Evolutionary conservation across 1,140 invertebrate species (phyloP), one percentile per base, ranked within the genome.

Genomic region (Akabosia matsudoensis): DNA sequence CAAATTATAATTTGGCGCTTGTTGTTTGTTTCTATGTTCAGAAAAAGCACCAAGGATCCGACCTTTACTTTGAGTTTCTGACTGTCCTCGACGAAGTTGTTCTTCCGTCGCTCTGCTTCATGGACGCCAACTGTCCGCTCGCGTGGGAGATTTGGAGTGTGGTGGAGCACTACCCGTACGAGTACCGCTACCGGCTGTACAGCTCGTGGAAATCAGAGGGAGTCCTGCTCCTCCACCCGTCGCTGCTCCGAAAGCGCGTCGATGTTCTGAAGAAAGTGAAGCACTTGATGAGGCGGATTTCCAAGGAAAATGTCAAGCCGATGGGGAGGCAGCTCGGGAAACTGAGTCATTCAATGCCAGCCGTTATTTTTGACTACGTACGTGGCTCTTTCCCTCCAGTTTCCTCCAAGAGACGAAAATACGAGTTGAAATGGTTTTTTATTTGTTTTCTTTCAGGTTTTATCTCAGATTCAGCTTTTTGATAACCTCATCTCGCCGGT

Each of bases 221-320:
- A 64, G 92, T 92, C 1, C 93, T 93, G 75, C 86, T 89, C 34
- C 85, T 91, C 45, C 93, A 97, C 85, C 92, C 96, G 0, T 88
- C 91, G 33, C 84, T 99, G 22, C 88, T 97, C 77, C 88, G 91
- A 45, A 91, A 92, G 51, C 89, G 91, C 71, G 95, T 93, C 0
- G 91, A 96, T 82, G 90, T 92, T 0, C 88, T 96, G 75, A 95
- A 97, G 82, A 92, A 93, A 82, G 93, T 97, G 4, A 97, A 97
- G 83, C 95, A 95, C 78, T 92, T 98, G 7, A 97, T 99, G 93
- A 98, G 98, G 86, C 88, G 97, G 70, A 92, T 99, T 1, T 97
- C 94, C 82, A 99, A 99, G 84, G 98, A 99, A 85, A 99, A 97
- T 82, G 95, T 99, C 0, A 99, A 99, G 85, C 95, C 93, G 0